Percentiles rank a stretch among this genome's conserved stretches.
These are phyloP conservation scores for Mareca penelope DNA, from an alignment of 2,797 vertebrate species.

Conservation along the genomic window DNA sequence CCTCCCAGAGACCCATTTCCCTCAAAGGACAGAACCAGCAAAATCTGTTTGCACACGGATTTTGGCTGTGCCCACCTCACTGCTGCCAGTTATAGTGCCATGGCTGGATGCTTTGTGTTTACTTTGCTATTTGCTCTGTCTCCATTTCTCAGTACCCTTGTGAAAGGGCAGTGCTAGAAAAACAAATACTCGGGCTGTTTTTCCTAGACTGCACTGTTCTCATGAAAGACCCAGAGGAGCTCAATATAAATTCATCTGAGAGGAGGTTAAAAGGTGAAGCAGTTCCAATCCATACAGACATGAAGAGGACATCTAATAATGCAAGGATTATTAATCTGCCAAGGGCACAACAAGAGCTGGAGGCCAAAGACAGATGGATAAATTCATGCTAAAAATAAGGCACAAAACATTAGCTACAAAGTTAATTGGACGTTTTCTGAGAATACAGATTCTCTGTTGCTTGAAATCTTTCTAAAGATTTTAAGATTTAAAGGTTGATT, in stretches of 20 bases:
- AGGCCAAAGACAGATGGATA: background rate
- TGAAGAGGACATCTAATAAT: conserved; percentile 23
- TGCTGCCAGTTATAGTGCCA: background rate
- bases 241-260: background rate
- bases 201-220: background rate
- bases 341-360: background rate
- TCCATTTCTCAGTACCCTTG: background rate
- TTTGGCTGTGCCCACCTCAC: background rate
- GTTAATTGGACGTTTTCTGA: background rate
- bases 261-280: conserved; percentile 29
- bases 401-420: background rate
- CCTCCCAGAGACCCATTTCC: background rate
- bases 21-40: background rate
- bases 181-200: background rate
- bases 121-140: background rate
- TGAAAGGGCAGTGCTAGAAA: background rate
- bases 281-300: background rate
- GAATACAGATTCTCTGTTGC: background rate
- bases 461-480: background rate
- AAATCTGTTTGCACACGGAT: background rate
- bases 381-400: background rate
- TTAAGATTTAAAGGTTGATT: background rate
- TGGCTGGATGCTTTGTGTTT: background rate
- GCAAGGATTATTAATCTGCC: background rate
- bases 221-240: background rate